Conservation (phyloP, 2,797 vertebrate genomes). For the Lates japonicus region DNA sequence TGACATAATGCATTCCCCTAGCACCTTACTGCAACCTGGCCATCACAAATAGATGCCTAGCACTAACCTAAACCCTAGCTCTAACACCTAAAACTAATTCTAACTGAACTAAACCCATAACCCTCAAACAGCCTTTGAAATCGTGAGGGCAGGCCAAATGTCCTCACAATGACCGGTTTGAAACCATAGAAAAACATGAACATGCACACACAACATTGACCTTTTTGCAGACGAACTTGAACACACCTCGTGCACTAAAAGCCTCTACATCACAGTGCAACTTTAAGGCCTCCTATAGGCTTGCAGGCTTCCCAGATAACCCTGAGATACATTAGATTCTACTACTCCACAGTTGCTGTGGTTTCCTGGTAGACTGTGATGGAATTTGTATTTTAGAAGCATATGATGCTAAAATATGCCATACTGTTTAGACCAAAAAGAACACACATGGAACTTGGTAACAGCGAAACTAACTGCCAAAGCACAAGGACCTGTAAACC, state of each 20-base stretch:
- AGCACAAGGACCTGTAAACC: background rate
- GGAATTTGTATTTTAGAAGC: constrained; percentile 9
- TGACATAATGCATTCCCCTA: too few relatives aligned
- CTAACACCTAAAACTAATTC: too few relatives aligned
- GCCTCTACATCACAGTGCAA: constrained; percentile 68
- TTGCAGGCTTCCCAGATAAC: constrained; percentile 66
- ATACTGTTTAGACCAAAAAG: background rate
- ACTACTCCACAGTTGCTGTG: constrained; percentile 60
- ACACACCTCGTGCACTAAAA: constrained; percentile 56
- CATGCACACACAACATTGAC: too few relatives aligned
- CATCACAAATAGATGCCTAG: too few relatives aligned
- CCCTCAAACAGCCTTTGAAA: too few relatives aligned
- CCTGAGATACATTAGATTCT: constrained; percentile 65
- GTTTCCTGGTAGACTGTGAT: constrained; percentile 20
- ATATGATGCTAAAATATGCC: background rate
- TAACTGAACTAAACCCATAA: too few relatives aligned
- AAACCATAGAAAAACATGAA: too few relatives aligned
- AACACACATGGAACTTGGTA: background rate
- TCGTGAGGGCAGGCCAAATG: too few relatives aligned
- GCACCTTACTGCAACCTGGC: too few relatives aligned
- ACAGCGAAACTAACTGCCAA: background rate
- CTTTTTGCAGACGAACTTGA: too few relatives aligned
- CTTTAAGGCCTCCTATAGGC: constrained; percentile 76
- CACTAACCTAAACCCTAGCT: too few relatives aligned
- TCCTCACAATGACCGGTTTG: too few relatives aligned